Evolutionary conservation across 35 echinoderm and acorn worm species (phyloP), one percentile per base, ranked within the genome.

Genomic region (Ophiothrix spiculata): DNA sequence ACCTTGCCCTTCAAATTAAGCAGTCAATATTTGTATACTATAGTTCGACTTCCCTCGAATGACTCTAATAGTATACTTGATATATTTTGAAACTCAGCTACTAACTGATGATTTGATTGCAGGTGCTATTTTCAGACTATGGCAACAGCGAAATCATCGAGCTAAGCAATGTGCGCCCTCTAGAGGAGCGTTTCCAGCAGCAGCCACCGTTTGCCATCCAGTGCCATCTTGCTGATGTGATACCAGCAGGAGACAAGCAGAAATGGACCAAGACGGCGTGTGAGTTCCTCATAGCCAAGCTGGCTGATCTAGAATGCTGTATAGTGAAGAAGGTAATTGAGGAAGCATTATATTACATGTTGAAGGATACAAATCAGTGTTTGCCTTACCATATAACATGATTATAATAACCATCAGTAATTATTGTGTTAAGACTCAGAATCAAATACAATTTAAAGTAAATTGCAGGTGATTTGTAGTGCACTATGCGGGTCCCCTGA

Each of bases 101-200:
- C 31, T 74, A 54, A 39, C 83, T 14, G n/a, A n/a, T n/a, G n/a
- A n/a, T 87, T 49, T 75, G 64, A 28, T 4, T 56, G 8, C 32
- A 95, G 93, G 88, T 95, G 4, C 75, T 95, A 0, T 95, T 95
- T 37, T 91, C 88, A 6, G 93, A 95, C 69, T 95, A 91, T 33
- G 93, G 93, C 33, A 95, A 91, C 56, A 79, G 31, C 0, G 93
- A 95, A 75, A 83, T 91, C 35, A 76, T 95, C 3, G 81, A 64
- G 17, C 31, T 91, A 14, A 40, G 35, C 40, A 90, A 95, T 49
- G 83, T 95, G 12, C 93, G 93, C 13, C 33, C 84, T 4, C 76
- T 95, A 35, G 84, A 87, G 23, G 84, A 83, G 15, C 85, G 77
- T 10, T 95, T 95, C 37, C 46, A 87, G 81, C 60, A 79, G 28